A percentile compares a stretch with the other conserved stretches of the same genome.
These are phyloP conservation scores for Trachythela sp. DNA, from an alignment of 64 coral and sea anemone species.

Conservation along the genomic window DNA sequence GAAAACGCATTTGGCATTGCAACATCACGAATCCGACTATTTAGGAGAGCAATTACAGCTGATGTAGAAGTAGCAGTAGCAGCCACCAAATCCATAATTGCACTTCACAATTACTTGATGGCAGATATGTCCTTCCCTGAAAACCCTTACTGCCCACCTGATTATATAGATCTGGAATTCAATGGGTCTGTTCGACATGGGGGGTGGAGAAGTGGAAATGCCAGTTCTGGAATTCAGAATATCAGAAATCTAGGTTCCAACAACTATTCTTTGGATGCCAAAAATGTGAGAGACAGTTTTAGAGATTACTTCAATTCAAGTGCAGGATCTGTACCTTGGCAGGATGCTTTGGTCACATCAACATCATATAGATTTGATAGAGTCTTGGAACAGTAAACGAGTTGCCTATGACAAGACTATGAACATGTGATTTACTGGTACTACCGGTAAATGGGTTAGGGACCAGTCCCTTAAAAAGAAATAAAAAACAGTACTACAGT, in stretches of 20 bases:
- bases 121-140: too few species aligned
- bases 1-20: conserved; percentile 1
- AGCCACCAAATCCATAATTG: too few species aligned
- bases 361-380: not conserved
- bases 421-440: too few species aligned
- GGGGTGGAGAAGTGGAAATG: conserved; percentile 28
- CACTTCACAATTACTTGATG: too few species aligned
- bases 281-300: conserved; percentile 39
- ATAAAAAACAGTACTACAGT: too few species aligned
- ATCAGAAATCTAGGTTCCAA: not conserved
- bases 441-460: too few species aligned
- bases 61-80: conserved; percentile 12
- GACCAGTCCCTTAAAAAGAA: too few species aligned
- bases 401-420: too few species aligned
- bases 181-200: conserved; percentile 28
- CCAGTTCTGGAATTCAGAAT: not conserved
- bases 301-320: conserved; percentile 31
- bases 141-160: conserved; percentile 33
- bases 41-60: not conserved
- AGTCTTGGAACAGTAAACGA: not conserved
- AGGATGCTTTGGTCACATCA: not conserved
- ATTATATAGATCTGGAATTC: conserved; percentile 19
- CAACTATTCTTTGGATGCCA: conserved; percentile 33
- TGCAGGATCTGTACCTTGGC: conserved; percentile 39
- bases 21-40: not conserved